Evolutionary conservation across 2,888 invertebrate genomes (phyloP), one percentile per base, ranked within the genome.

Genomic region (Girardia tigrina): DNA sequence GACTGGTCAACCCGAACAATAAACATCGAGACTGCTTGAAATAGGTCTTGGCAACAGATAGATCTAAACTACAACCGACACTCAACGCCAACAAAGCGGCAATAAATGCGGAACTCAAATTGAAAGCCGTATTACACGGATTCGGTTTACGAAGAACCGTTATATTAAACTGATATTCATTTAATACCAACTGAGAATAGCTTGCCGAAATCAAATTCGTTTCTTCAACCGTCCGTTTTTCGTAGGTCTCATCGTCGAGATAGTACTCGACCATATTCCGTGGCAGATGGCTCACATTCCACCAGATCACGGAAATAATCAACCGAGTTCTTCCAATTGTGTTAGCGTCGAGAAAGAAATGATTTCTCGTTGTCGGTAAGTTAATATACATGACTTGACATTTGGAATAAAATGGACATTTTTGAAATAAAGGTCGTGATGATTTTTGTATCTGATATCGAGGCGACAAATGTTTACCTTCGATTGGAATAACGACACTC

Each of bases 351-450:
- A 56, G 56, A 16, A 20, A 56, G n/a, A 56, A 56, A n/a, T 56
- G 56, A 56, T 56, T 56, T n/a, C 4, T 4, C 23, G 56, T n/a
- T 20, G 20, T 56, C 23, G 56, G 56, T 56, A 56, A 56, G 23
- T 56, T 56, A 16, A 56, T 56, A 56, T 56, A 56, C 56, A 56
- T 56, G n/a, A 56, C 56, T 23, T 56, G 56, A 36, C 36, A 36
- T 36, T 36, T 36, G 36, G 36, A 36, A 36, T 36, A 36, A 36
- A 36, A 36, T 36, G 36, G 36, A 16, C 36, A 36, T 8, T 12
- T 36, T 16, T 36, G 36, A 36, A 36, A 36, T 16, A 36, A 36
- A 36, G 36, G 36, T 36, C 36, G 8, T 8, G 36, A 36, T 36
- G 56, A 56, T 16, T 23, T 56, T 56, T 56, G 56, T 8, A 56